phyloP scores from a whole-genome alignment of 2,888 invertebrate genomes.

The Pollenia griseotomentosa region DNA sequence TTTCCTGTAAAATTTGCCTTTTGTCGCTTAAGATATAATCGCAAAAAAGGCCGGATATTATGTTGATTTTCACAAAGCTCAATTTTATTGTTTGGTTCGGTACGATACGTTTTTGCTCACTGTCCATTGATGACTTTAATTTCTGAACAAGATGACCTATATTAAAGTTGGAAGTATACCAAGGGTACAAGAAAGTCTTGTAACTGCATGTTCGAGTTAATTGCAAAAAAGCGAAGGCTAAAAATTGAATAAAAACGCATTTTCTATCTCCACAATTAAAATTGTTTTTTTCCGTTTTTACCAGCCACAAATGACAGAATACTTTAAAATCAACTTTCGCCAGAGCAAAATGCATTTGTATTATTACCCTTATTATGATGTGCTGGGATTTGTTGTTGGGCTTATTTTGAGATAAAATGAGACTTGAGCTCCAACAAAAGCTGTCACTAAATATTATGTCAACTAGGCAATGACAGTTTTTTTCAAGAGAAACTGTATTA shows the following conservation, averaged over 20 bases:
- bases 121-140: too few relatives aligned
- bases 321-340: neutral
- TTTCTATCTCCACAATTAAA: neutral
- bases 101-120: too few relatives aligned
- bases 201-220: neutral
- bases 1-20: too few relatives aligned
- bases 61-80: too few relatives aligned
- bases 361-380: conserved; percentile 20
- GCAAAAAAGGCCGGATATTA: too few relatives aligned
- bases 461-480: too few relatives aligned
- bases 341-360: neutral
- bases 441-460: conserved; percentile 17
- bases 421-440: neutral
- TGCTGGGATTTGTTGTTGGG: conserved; percentile 7
- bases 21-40: too few relatives aligned
- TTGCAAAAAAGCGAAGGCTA: neutral
- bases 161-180: too few relatives aligned
- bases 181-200: neutral
- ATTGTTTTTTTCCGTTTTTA: neutral
- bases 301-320: conserved; percentile 11
- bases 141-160: too few relatives aligned
- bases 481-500: too few relatives aligned
- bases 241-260: conserved; percentile 9
- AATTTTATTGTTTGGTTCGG: too few relatives aligned
- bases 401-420: conserved; percentile 6